Percentiles rank a stretch among this genome's conserved stretches.
Evolutionary conservation across 1,140 invertebrate species (phyloP).

Genomic region (Hetaerina americana): DNA sequence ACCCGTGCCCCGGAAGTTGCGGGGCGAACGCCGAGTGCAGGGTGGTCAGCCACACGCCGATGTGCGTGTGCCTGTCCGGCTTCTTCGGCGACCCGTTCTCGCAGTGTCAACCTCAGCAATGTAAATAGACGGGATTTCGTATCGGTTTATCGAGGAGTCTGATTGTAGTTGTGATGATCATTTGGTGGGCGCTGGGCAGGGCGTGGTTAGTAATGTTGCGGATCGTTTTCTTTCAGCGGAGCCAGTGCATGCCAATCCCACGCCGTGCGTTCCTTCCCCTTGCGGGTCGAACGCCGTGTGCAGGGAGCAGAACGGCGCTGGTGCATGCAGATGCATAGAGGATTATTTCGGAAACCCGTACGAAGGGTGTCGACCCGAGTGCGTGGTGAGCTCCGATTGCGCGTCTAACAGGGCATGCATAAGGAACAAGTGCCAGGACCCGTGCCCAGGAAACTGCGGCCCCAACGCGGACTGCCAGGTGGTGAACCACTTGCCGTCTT

Average conservation of each 20-base stretch:
- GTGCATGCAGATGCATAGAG: constrained; percentile 35
- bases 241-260: not conserved
- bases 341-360: constrained; percentile 42
- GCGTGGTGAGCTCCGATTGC: constrained; percentile 25
- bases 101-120: constrained; percentile 29
- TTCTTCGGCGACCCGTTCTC: constrained; percentile 45
- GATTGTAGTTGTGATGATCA: constrained; percentile 24
- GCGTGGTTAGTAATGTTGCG: constrained; percentile 16
- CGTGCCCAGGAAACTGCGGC: constrained; percentile 46
- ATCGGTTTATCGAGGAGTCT: not conserved
- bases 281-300: constrained; percentile 43
- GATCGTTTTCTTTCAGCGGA: constrained; percentile 14
- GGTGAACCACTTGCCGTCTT: constrained; percentile 53
- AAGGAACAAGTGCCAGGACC: constrained; percentile 51
- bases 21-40: constrained; percentile 47
- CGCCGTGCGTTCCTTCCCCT: constrained; percentile 38
- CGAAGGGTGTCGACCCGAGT: constrained; percentile 31
- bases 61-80: constrained; percentile 42
- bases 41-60: constrained; percentile 49
- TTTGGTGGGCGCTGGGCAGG: not conserved
- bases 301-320: constrained; percentile 31
- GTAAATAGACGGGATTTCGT: constrained; percentile 10
- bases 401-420: constrained; percentile 26
- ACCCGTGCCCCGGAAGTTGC: constrained; percentile 51
- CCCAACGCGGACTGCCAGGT: constrained; percentile 47